Evolutionary conservation across 2,888 invertebrate species (phyloP), one percentile per base, ranked within the genome.

Genomic region (Drosophila tanythrix): DNA sequence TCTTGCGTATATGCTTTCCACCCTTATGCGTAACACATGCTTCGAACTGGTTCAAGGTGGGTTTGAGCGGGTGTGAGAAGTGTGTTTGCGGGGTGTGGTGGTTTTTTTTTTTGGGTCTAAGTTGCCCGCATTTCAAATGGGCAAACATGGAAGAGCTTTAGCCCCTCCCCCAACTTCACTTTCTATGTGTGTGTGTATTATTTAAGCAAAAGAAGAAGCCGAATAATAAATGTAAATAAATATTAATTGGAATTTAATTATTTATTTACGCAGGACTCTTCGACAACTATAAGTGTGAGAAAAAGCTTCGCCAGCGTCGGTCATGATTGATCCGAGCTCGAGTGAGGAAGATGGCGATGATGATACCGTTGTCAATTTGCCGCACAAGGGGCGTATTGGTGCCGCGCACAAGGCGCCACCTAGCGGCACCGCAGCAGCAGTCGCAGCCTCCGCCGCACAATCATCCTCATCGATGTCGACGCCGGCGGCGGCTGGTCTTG

Each of bases 271-370:
- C 31, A 63, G 67, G 33, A 13, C 15, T 11, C 6, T 15, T 48
- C n/a, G 21, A 33, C 35, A 40, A 0, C 5, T 27, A 40, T 33
- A 57, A 61, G 15, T 25, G 33, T 61, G 2, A 43, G 18, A 25
- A 64, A 31, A 21, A 15, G 15, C 8, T 46, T 46, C 25, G 18
- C n/a, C 29, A 18, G 7, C 51, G 31, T 35, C 15, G 40, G 65
- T 13, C 21, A 98, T 98, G 98, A 98, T 98, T 93, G 98, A 98
- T 93, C 98, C 98, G 82, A 98, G 98, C 93, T 98, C 98, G 84
- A 98, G 98, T 76, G 98, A 98, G 94, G 98, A 98, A 93, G 98
- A 98, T 93, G 97, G 96, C 87, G 98, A 98, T 86, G 98, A 98
- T 93, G 98, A 98, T 93, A 96, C 96, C 94, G 94, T 95, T 94